Evolutionary conservation across 2,113 vertebrate species (phyloP).

Genomic region (Peromyscus leucopus): DNA sequence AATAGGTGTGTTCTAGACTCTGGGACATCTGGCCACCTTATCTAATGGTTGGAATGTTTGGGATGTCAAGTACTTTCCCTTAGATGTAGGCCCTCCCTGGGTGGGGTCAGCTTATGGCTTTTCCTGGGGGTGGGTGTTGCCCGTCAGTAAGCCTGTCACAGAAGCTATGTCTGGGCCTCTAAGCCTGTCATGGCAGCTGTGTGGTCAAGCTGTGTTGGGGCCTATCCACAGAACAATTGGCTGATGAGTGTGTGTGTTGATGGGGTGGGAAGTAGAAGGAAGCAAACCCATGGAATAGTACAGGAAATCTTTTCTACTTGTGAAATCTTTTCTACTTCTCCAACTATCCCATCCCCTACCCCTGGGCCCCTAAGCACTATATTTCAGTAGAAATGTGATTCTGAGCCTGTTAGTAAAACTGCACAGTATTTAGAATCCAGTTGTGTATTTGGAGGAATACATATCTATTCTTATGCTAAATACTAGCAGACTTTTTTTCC

Average conservation of each 20-base stretch:
- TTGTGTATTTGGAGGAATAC: conserved; percentile 18
- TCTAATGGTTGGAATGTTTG: too few species aligned
- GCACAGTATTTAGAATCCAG: conserved; percentile 11
- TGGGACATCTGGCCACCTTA: too few species aligned
- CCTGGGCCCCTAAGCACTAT: neutral
- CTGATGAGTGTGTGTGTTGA: conserved; percentile 76
- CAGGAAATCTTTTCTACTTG: neutral
- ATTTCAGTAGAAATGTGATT: conserved; percentile 25
- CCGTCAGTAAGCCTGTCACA: too few species aligned
- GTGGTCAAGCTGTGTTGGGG: too few species aligned
- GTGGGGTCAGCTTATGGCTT: too few species aligned
- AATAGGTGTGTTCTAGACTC: too few species aligned
- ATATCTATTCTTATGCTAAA: neutral
- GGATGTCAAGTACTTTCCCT: too few species aligned
- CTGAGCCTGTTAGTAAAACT: conserved; percentile 3
- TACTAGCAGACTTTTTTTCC: neutral
- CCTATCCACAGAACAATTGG: neutral
- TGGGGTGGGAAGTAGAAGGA: conserved; percentile 29
- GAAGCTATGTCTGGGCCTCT: too few species aligned
- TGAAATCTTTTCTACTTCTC: too few species aligned
- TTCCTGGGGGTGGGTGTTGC: too few species aligned
- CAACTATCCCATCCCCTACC: neutral
- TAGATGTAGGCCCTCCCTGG: too few species aligned
- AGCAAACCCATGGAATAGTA: neutral
- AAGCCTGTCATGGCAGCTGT: too few species aligned